These are phyloP conservation scores for Ceryle rudis DNA, from an alignment of 2,797 vertebrate genomes.

Conservation along the genomic window DNA sequence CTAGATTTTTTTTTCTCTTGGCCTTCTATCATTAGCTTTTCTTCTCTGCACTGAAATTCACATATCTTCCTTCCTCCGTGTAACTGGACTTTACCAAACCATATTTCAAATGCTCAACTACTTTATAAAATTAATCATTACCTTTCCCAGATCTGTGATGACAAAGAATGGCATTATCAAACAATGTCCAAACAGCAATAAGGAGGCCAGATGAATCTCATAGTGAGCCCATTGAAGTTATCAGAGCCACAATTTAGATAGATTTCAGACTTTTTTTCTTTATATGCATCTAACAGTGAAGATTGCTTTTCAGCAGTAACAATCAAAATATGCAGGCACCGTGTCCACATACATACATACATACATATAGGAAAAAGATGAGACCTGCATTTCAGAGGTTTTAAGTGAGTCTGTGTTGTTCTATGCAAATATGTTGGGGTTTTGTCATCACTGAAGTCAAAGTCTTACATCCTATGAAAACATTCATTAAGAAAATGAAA, in stretches of 20 bases:
- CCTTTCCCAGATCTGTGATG: neutral
- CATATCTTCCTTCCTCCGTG: neutral
- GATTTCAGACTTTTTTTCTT: neutral
- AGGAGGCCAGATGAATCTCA: neutral
- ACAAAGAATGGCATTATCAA: too few species aligned
- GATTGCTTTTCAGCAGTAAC: neutral
- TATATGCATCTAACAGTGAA: neutral
- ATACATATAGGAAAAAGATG: neutral
- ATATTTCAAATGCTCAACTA: neutral
- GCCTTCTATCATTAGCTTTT: neutral
- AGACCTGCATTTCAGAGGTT: neutral
- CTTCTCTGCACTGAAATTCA: neutral
- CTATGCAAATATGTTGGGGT: neutral
- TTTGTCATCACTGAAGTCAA: neutral
- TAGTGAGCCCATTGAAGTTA: neutral
- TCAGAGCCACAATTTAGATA: neutral
- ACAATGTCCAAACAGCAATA: neutral
- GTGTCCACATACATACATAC: neutral
- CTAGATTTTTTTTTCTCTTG: neutral
- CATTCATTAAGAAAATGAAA: neutral
- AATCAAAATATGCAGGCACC: neutral
- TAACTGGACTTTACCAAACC: neutral
- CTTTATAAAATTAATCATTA: neutral
- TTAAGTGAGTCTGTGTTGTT: neutral
- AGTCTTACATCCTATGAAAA: neutral